Percentiles rank a stretch among this genome's conserved stretches.
Evolutionary conservation across 2,797 vertebrate species (phyloP).

Genomic region (Jordanella pulchra): DNA sequence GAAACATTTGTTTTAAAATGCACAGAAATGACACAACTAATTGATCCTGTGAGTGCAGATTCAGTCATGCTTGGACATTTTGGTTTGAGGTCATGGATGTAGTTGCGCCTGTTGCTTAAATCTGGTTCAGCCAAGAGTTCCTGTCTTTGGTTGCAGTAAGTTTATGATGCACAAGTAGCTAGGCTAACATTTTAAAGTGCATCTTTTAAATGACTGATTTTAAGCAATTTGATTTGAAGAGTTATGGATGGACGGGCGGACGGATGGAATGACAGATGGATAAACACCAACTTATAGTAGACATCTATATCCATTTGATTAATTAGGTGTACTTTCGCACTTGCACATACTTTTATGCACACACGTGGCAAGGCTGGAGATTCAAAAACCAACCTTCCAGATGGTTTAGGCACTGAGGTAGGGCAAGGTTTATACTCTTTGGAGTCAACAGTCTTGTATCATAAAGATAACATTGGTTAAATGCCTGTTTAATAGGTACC

Average conservation of each 20-base stretch:
- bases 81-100: constrained; percentile 54
- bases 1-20: constrained; percentile 54
- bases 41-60: constrained; percentile 55
- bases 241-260: too few relatives aligned
- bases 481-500: constrained; percentile 16
- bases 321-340: too few relatives aligned
- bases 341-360: too few relatives aligned
- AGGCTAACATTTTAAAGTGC: background rate
- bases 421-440: constrained; percentile 51
- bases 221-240: too few relatives aligned
- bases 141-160: constrained; percentile 48
- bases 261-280: too few relatives aligned
- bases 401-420: too few relatives aligned
- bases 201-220: background rate
- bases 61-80: constrained; percentile 47
- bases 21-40: constrained; percentile 69
- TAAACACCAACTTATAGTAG: too few relatives aligned
- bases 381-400: too few relatives aligned
- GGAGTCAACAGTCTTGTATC: constrained; percentile 53
- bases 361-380: too few relatives aligned
- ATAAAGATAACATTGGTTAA: constrained; percentile 25
- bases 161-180: constrained; percentile 34
- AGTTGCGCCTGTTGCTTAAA: constrained; percentile 47
- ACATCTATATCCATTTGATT: too few relatives aligned
- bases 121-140: constrained; percentile 41